Base-by-base conservation (phyloP, 2,113 vertebrate species). In the Takifugu bimaculatus region DNA sequence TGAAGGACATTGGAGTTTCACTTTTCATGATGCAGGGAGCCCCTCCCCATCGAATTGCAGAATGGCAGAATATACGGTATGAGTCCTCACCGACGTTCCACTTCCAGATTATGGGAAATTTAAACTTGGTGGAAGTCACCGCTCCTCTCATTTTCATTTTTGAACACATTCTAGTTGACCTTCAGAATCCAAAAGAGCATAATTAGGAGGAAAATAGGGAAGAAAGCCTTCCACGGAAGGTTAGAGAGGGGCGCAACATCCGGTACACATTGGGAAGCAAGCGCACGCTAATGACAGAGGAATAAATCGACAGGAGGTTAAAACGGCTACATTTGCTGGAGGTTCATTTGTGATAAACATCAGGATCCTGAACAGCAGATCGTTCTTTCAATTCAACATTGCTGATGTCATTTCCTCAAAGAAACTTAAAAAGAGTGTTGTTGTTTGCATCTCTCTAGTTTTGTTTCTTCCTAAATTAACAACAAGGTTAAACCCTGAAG, bases 321-420 rank as follows among this genome's bases (percentile, higher is more conserved):
- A 49, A 39, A 4, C 62, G 55, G 62, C 52, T 63, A 52, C 32
- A 52, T 47, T 27, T 26, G 43, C 29, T 47, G 26, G 27, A 54
- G 51, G 61, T 54, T 48, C 48, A 54, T 42, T 54, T 27, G 27
- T 48, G 51, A 54, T 54, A 54, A 63, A 63, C 61, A 63, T n/a
- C 60, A 29, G 60, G 50, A 52, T 35, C 29, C 50, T 47, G 60
- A 63, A 47, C 20, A 20, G 20, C 47, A 48, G 6, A 25, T 20
- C 10, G 45, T 28, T 4, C 12, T 29, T 20, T 39, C 13, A 32
- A 1, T 50, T 63, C 60, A 47, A 47, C 42, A 26, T 20, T 26
- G 15, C 60, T 12, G 26, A 63, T 42, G 39, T 47, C 60, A 15
- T 26, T 50, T 26, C 15, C 45, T 50, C n/a, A 29, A 60, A 2